Percentiles rank a stretch among this genome's conserved stretches.
Conservation (phyloP, 2,888 invertebrate genomes). For the Nudaria mundana region DNA sequence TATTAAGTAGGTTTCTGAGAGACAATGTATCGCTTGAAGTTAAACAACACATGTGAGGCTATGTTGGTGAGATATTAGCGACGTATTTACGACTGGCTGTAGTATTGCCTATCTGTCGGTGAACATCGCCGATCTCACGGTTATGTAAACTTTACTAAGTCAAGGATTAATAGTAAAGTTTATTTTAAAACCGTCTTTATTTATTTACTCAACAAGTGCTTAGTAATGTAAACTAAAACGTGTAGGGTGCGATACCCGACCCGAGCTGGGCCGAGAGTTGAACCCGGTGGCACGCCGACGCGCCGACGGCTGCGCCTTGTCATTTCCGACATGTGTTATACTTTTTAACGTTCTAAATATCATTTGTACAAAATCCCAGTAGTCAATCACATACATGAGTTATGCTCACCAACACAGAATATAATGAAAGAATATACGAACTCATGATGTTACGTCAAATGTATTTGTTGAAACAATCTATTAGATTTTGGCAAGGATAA, state of each 20-base stretch:
- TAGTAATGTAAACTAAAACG: conserved; percentile 66
- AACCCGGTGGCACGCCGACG: conserved; percentile 43
- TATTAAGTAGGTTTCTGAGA: too few species aligned
- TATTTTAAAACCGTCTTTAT: conserved; percentile 73
- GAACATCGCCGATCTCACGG: conserved; percentile 54
- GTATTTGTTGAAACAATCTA: background rate
- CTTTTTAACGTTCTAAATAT: conserved; percentile 43
- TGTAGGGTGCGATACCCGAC: conserved; percentile 45
- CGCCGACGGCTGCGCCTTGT: conserved; percentile 38
- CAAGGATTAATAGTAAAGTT: conserved; percentile 71
- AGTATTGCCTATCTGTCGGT: conserved; percentile 25
- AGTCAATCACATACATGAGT: conserved; percentile 26
- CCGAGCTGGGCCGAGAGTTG: conserved; percentile 40
- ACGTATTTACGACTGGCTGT: conserved; percentile 6
- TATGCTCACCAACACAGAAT: conserved; percentile 16
- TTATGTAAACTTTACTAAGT: conserved; percentile 66
- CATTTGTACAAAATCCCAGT: conserved; percentile 32
- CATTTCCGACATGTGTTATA: conserved; percentile 46
- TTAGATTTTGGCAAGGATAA: background rate
- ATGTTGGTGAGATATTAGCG: conserved; percentile 16
- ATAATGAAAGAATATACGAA: conserved; percentile 2
- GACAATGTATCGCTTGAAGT: conserved; percentile 9
- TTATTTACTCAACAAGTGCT: conserved; percentile 78
- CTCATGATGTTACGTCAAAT: too few species aligned
- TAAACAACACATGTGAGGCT: background rate